Evolutionary conservation across 2,797 vertebrate genomes (phyloP).

Genomic region (Cygnus olor): DNA sequence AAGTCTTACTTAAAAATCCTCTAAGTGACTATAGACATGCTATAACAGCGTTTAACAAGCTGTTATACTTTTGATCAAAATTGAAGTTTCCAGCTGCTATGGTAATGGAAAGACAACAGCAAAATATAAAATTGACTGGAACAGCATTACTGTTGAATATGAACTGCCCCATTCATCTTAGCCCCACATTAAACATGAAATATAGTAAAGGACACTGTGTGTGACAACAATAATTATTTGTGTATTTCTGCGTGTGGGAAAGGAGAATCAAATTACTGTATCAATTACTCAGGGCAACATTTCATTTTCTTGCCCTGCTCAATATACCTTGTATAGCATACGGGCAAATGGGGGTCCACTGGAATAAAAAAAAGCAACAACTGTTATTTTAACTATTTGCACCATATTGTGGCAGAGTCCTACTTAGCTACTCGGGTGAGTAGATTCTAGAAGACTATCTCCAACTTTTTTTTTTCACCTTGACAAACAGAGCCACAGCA

Average conservation of each 20-base stretch:
- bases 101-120: neutral
- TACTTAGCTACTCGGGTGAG: neutral
- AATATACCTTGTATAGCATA: neutral
- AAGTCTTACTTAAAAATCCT: neutral
- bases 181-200: too few relatives aligned
- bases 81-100: neutral
- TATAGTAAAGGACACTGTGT: too few relatives aligned
- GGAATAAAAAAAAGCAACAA: neutral
- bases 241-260: neutral
- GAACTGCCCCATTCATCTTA: neutral
- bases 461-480: neutral
- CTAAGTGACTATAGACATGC: neutral
- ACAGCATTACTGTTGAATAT: neutral
- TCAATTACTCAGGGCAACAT: neutral
- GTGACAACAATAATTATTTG: neutral
- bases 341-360: neutral
- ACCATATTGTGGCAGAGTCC: neutral
- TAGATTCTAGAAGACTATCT: too few relatives aligned
- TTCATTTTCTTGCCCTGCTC: slow-evolving; percentile 19
- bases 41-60: neutral
- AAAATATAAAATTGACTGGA: neutral
- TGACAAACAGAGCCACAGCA: neutral
- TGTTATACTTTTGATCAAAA: slow-evolving; percentile 5
- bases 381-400: neutral
- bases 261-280: neutral